phyloP scores from a whole-genome alignment of 2,888 invertebrate genomes.

The Galerucella pusilla region DNA sequence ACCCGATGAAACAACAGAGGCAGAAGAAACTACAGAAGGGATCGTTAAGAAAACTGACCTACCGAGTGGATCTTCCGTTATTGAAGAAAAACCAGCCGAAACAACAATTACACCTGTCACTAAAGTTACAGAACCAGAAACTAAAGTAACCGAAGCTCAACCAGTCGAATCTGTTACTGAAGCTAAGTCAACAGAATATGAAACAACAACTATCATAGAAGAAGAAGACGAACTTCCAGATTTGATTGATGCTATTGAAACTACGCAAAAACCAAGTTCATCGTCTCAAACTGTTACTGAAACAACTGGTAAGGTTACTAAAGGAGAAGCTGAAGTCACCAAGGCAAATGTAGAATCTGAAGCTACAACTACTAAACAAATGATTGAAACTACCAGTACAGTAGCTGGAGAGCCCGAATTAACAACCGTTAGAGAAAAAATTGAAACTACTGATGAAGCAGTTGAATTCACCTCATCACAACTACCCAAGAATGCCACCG shows the following conservation, averaged over 20 bases:
- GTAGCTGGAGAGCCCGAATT: not conserved
- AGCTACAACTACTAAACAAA: not conserved
- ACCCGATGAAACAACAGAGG: too few species aligned
- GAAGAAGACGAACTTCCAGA: not conserved
- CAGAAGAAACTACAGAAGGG: conserved; percentile 20
- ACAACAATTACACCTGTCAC: conserved; percentile 18
- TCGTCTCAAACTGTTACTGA: not conserved
- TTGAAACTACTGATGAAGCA: too few species aligned
- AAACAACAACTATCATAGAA: not conserved
- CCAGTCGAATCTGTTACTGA: conserved; percentile 21
- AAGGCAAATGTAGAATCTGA: not conserved
- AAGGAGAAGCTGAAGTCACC: not conserved
- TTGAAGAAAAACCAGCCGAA: conserved; percentile 17
- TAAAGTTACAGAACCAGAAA: conserved; percentile 13
- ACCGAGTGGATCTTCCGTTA: conserved; percentile 18
- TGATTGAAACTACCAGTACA: not conserved
- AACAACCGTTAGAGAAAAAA: not conserved
- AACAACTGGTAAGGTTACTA: not conserved
- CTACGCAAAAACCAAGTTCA: not conserved
- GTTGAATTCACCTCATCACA: conserved; percentile 32
- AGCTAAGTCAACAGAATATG: not conserved
- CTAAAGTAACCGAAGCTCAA: conserved; percentile 20
- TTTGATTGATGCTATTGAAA: not conserved
- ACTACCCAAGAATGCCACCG: conserved; percentile 30
- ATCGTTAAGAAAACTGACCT: conserved; percentile 33